These are phyloP conservation scores for Solenopsis invicta DNA, from an alignment of 1,140 invertebrate species.

Conservation along the genomic window DNA sequence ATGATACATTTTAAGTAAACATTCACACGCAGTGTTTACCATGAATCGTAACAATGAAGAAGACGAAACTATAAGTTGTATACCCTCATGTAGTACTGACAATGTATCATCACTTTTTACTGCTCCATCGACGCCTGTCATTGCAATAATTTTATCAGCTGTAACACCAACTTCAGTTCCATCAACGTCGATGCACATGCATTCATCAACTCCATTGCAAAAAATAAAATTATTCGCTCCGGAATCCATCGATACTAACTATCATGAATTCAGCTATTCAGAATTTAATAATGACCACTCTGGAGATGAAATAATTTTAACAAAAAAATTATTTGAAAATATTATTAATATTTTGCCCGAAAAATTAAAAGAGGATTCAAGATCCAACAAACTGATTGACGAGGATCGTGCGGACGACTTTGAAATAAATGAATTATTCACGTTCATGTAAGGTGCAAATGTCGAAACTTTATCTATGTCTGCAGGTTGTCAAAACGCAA, in stretches of 20 bases:
- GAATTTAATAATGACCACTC: background rate
- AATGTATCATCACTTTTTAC: background rate
- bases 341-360: background rate
- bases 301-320: background rate
- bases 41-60: constrained; percentile 1
- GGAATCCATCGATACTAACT: background rate
- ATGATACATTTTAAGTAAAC: constrained; percentile 2
- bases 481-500: background rate
- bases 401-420: background rate
- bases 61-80: too few species aligned
- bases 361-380: background rate
- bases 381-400: background rate
- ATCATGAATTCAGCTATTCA: background rate
- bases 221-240: background rate
- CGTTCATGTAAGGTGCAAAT: background rate
- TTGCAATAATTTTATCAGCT: background rate
- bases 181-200: background rate
- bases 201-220: background rate
- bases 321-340: too few species aligned
- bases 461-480: too few species aligned
- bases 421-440: background rate
- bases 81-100: too few species aligned
- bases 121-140: background rate
- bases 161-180: background rate
- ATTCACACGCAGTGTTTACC: constrained; percentile 7